Conservation (phyloP, 2,888 invertebrate genomes). For the Machimus rusticus region DNA sequence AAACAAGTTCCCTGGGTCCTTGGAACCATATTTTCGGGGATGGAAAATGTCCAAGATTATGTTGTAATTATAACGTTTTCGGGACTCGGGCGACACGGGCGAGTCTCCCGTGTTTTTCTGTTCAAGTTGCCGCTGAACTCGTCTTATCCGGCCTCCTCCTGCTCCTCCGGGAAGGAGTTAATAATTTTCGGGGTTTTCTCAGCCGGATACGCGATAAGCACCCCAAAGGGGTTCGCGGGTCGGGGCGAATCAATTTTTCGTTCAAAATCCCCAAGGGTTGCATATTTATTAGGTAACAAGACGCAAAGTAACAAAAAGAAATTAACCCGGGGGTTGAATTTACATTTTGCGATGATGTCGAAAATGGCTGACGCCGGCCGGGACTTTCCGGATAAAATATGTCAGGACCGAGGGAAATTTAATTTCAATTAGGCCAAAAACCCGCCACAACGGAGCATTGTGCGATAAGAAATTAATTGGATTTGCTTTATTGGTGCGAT, state of each 20-base stretch:
- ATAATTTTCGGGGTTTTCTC: slow-evolving; percentile 5
- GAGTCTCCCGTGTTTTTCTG: neutral
- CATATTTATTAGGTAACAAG: slow-evolving; percentile 11
- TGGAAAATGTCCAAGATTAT: slow-evolving; percentile 33
- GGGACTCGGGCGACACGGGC: neutral
- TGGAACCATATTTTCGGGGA: slow-evolving; percentile 25
- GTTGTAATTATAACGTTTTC: slow-evolving; percentile 6
- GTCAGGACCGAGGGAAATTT: neutral
- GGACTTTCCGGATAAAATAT: neutral
- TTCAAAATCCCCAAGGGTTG: neutral
- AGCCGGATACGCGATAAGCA: neutral
- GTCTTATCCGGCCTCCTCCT: neutral
- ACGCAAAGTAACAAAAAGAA: slow-evolving; percentile 14
- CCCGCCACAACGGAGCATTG: neutral
- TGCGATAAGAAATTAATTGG: neutral
- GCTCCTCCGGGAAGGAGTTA: neutral
- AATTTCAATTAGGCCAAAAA: neutral
- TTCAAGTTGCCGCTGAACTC: neutral
- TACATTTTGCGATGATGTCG: neutral
- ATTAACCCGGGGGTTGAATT: slow-evolving; percentile 5
- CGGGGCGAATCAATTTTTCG: neutral
- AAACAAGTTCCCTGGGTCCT: slow-evolving; percentile 14
- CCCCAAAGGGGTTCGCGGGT: neutral
- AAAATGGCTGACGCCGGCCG: neutral
- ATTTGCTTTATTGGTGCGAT: neutral